phyloP scores from a whole-genome alignment of 2,888 invertebrate species.

The Spodoptera exigua region DNA sequence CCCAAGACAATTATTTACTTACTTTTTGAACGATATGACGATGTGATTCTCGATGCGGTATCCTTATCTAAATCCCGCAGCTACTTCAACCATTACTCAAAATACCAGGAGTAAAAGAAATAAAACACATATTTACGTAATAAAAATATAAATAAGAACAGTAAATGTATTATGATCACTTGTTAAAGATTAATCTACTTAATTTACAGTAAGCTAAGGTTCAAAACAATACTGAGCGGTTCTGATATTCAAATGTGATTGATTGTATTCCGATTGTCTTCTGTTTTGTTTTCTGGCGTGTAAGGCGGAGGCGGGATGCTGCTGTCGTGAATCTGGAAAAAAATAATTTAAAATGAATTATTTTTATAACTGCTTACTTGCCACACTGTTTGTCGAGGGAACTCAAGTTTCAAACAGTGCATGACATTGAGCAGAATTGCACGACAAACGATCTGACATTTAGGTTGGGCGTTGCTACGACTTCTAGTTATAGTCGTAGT shows the following conservation, averaged over 20 bases:
- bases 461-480: no score
- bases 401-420: no score
- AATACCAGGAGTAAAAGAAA: conserved; percentile 19
- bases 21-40: no score
- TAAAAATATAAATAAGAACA: conserved; percentile 45
- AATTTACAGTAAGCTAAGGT: conserved; percentile 20
- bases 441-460: no score
- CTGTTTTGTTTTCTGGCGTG: conserved; percentile 70
- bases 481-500: no score
- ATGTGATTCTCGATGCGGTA: no score
- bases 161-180: conserved; percentile 40
- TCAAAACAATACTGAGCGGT: conserved; percentile 34
- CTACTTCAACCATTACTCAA: conserved; percentile 1
- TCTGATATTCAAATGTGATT: conserved; percentile 35
- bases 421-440: no score
- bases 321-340: conserved; percentile 79
- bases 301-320: conserved; percentile 82
- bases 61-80: no score
- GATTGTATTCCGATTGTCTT: conserved; percentile 53
- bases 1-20: no score
- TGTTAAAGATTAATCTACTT: conserved; percentile 24
- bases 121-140: conserved; percentile 32
- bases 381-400: no score
- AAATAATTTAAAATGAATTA: no score
- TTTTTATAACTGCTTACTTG: no score